Evolutionary conservation across 1,140 invertebrate genomes (phyloP).

Genomic region (Sycobia sp.): DNA sequence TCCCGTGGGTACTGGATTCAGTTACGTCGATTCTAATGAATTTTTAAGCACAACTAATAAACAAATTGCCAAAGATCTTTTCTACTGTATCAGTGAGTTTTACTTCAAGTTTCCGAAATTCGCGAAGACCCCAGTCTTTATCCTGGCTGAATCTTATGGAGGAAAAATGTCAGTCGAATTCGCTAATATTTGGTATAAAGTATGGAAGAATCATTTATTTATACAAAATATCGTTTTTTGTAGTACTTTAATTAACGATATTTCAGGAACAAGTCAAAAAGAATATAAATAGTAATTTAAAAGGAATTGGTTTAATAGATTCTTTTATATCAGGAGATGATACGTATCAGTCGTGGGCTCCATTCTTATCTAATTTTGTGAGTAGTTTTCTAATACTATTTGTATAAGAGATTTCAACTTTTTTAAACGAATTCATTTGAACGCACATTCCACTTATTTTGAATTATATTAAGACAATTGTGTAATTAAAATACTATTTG

Average conservation of each 20-base stretch:
- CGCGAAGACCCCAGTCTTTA: slow-evolving; percentile 74
- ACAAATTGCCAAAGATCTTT: slow-evolving; percentile 80
- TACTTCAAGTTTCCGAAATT: slow-evolving; percentile 70
- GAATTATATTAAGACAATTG: too few relatives aligned
- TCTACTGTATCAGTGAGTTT: slow-evolving; percentile 72
- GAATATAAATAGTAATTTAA: slow-evolving; percentile 72
- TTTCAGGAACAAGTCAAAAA: slow-evolving; percentile 68
- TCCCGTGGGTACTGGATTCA: slow-evolving; percentile 87
- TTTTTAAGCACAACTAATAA: slow-evolving; percentile 69
- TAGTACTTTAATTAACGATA: not conserved
- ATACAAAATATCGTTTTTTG: slow-evolving; percentile 5
- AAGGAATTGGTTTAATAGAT: slow-evolving; percentile 79
- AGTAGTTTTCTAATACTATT: slow-evolving; percentile 33
- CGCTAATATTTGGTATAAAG: slow-evolving; percentile 67
- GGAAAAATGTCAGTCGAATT: slow-evolving; percentile 89
- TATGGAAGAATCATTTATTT: slow-evolving; percentile 48
- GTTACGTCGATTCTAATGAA: slow-evolving; percentile 71
- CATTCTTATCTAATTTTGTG: slow-evolving; percentile 72
- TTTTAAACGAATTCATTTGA: too few relatives aligned
- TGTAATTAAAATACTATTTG: too few relatives aligned
- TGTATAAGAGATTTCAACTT: too few relatives aligned
- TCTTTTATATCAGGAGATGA: slow-evolving; percentile 85
- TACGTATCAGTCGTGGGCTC: slow-evolving; percentile 77
- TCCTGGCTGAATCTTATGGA: slow-evolving; percentile 85
- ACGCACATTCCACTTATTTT: too few relatives aligned